Evolutionary conservation across 2,113 vertebrate genomes (phyloP).

Genomic region (Ranitomeya imitator): DNA sequence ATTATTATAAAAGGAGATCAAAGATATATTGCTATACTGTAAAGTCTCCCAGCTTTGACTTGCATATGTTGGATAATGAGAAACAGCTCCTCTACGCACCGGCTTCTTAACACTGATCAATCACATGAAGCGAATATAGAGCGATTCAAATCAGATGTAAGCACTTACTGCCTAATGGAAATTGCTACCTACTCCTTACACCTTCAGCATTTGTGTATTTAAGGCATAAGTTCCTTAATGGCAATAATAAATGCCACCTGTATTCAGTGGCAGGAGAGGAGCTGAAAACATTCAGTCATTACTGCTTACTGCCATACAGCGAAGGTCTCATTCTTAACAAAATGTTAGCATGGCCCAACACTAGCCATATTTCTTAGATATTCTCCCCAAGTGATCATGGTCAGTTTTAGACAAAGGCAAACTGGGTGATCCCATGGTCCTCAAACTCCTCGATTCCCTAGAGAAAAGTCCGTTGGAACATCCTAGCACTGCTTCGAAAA

Average conservation of each 20-base stretch:
- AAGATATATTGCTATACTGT: slow-evolving; percentile 58
- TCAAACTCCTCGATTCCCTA: background rate
- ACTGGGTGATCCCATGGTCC: background rate
- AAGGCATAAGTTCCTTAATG: slow-evolving; percentile 23
- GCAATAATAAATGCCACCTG: slow-evolving; percentile 33
- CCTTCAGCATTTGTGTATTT: slow-evolving; percentile 11
- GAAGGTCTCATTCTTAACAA: background rate
- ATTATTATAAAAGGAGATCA: slow-evolving; percentile 60
- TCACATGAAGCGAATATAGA: slow-evolving; percentile 21
- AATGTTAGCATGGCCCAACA: background rate
- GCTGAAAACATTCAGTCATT: background rate
- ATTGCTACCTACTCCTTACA: slow-evolving; percentile 46
- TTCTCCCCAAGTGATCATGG: background rate
- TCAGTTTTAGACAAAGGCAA: background rate
- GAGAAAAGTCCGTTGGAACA: background rate
- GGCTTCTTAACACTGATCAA: slow-evolving; percentile 37
- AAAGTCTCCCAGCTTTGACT: slow-evolving; percentile 59
- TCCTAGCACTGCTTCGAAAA: background rate
- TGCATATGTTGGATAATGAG: slow-evolving; percentile 58
- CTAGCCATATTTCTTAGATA: background rate
- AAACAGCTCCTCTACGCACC: slow-evolving; percentile 58
- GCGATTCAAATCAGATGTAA: slow-evolving; percentile 44
- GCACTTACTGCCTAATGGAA: slow-evolving; percentile 50
- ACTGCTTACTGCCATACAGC: background rate
- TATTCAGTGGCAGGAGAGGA: background rate